These are phyloP conservation scores for Anoplophora glabripennis DNA, from an alignment of 1,140 invertebrate species.

Conservation along the genomic window DNA sequence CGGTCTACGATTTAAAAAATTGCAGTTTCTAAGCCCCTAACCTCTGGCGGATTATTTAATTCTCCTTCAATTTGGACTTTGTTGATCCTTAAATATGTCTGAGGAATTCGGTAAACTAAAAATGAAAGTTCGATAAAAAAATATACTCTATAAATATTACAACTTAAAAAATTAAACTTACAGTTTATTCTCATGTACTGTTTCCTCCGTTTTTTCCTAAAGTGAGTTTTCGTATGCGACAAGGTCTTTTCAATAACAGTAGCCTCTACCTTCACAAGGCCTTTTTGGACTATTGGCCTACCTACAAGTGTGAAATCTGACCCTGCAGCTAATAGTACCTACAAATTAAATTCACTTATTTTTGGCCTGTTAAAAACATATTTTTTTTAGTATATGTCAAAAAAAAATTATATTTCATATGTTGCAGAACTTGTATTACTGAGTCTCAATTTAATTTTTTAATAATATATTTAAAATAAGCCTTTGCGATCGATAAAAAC, in stretches of 20 bases:
- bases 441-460: too few species aligned
- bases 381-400: too few species aligned
- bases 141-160: constrained; percentile 6
- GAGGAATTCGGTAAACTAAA: constrained; percentile 62
- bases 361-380: too few species aligned
- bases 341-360: too few species aligned
- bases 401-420: too few species aligned
- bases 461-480: background rate
- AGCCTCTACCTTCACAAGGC: constrained; percentile 73
- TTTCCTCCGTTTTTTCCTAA: constrained; percentile 72
- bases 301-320: constrained; percentile 85
- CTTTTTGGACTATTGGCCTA: constrained; percentile 72
- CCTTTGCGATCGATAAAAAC: constrained; percentile 7
- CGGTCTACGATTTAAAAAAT: constrained; percentile 29
- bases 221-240: constrained; percentile 76
- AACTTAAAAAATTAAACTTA: too few species aligned
- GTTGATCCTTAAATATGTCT: constrained; percentile 74
- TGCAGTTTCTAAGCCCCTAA: constrained; percentile 32
- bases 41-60: constrained; percentile 42
- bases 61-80: constrained; percentile 55
- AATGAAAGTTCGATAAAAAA: constrained; percentile 31
- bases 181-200: constrained; percentile 74
- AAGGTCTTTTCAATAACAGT: constrained; percentile 89
- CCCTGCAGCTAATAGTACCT: constrained; percentile 76
- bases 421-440: too few species aligned